Base-by-base conservation (phyloP, 2,888 invertebrate species). In the Pediacus dermestoides region DNA sequence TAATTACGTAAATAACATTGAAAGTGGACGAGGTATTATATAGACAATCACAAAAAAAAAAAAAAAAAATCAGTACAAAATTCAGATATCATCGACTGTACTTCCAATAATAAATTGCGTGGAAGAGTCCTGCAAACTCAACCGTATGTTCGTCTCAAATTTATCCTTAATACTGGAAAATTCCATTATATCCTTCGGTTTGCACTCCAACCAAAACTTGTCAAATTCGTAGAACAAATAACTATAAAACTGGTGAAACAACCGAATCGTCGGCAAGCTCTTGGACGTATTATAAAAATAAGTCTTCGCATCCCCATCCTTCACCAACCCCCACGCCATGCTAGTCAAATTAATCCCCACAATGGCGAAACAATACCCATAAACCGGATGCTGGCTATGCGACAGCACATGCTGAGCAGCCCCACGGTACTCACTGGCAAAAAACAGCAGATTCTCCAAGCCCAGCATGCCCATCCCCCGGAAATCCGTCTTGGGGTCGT, bases 401-500 rank as follows among this genome's bases (percentile, higher is more conserved):
- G 85, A 81, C 8, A 94, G 71, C 3, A 93, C 87, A 64, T 90
- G 87, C 34, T 78, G 78, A 1, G 93, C 87, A 9, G 85, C 81
- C 55, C 80, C 80, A 11, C 80, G 81, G 67, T 91, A 90, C 61
- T 88, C 85, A 18, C 76, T 76, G 14, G 89, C 85, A 71, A 95
- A 93, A 62, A 77, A 94, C 56, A 94, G 63, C 1, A 97, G 74
- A 70, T 96, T 95, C 57, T 95, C 89, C 30, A 99, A 71, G 4
- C 95, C 95, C 23, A 99, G 74, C 42, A 95, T 68, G 13, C 97
- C 97, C 95, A 97, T 97, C 44, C 97, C 97, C 34, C 97, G 81
- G 63, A 99, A 99, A 72, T 99, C 97, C 1, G 97, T 97, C 68
- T 90, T 88, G 0, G 97, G 97, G 74, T 99, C 95, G 60, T 93